Evolutionary conservation across 2,113 vertebrate species (phyloP), one percentile per base, ranked within the genome.

Genomic region (Grammomys dolichurus): DNA sequence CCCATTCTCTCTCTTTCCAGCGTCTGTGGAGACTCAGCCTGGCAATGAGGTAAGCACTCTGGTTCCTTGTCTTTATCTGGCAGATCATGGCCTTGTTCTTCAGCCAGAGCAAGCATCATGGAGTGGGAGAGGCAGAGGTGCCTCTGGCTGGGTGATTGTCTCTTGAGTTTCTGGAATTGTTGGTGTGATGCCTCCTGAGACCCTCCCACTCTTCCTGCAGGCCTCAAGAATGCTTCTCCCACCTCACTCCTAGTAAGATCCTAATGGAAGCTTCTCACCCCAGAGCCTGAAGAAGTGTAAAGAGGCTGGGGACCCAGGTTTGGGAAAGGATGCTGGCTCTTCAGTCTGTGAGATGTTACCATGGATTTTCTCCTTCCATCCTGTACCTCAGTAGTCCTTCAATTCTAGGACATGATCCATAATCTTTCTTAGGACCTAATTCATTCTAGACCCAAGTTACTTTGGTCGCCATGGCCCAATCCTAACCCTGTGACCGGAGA

Each of bases 31-130:
- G 56, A 67, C 63, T 19, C 86, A 6, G 22, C 22, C 82, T 73
- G 86, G 56, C 11, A 5, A 65, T 67, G 75, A 94, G 97, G 96
- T 97, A 96, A 86, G 20, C 1, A 63, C 40, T 76, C 58, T 82
- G 48, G 1, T 22, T 72, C n/a, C 33, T 85, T 80, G 65, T 84
- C 54, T 90, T 67, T 91, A 40, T 5, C 48, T 80, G 70, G 31
- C 12, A 40, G 54, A 82, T 28, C 24, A 24, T 33, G 6, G 67
- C 28, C 6, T 10, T 8, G 11, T 36, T 60, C 65, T 93, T 67
- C 73, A 63, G 40, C 12, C 31, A 46, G 69, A 82, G 54, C 20
- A 33, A 51, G 46, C 0, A 4, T 56, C 46, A 3, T 13, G 43
- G 80, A 76, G 2, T 58, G 0, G 36, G 20, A n/a, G 60, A 82